These are phyloP conservation scores for Orchesellides sinensis DNA, from an alignment of 2,888 invertebrate genomes.

Conservation along the genomic window DNA sequence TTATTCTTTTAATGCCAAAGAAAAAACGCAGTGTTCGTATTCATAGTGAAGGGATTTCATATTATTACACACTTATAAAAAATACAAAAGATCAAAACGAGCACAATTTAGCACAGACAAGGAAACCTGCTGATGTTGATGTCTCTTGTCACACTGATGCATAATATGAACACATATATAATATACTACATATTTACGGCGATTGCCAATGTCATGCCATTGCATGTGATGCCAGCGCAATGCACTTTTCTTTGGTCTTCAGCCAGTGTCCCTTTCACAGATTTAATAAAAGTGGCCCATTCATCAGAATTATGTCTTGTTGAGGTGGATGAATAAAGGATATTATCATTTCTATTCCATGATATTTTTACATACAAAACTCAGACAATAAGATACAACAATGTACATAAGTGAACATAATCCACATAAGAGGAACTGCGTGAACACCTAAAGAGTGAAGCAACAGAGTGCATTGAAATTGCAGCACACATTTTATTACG, in stretches of 20 bases:
- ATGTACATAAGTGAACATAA: neutral
- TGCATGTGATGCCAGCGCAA: slow-evolving; percentile 43
- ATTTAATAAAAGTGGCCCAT: slow-evolving; percentile 61
- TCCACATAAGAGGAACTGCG: neutral
- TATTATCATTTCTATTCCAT: slow-evolving; percentile 38
- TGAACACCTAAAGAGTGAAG: neutral
- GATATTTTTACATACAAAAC: slow-evolving; percentile 47
- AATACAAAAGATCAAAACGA: slow-evolving; percentile 27
- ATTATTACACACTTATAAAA: slow-evolving; percentile 17
- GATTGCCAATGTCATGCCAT: slow-evolving; percentile 58
- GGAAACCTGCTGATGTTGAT: slow-evolving; percentile 58
- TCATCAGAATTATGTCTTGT: slow-evolving; percentile 65
- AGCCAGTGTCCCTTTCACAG: slow-evolving; percentile 50
- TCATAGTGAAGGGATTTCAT: neutral
- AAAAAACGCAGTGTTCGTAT: neutral
- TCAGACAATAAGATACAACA: slow-evolving; percentile 24
- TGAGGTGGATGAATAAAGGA: slow-evolving; percentile 61
- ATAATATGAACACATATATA: too few relatives aligned
- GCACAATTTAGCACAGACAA: slow-evolving; percentile 21
- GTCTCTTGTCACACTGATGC: slow-evolving; percentile 49
- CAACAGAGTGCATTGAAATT: neutral
- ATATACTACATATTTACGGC: slow-evolving; percentile 47
- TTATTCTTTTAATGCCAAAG: neutral
- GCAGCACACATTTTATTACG: neutral
- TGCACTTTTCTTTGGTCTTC: slow-evolving; percentile 22